Conservation (phyloP, 2,113 vertebrate genomes). For the Euleptes europaea region DNA sequence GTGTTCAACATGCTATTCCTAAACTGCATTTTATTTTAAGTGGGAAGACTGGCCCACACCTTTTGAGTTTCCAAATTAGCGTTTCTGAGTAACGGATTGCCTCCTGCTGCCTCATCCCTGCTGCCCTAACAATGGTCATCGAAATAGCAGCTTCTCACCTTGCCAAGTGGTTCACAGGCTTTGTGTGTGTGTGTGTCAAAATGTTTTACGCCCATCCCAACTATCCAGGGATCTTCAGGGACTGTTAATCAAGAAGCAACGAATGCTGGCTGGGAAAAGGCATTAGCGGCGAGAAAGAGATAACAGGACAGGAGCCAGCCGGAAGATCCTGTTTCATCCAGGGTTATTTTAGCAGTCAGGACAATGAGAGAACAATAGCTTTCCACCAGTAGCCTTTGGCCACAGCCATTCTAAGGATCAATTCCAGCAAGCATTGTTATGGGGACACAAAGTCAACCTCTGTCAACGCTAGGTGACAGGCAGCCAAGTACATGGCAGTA, state of each 20-base stretch:
- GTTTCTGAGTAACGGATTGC: neutral
- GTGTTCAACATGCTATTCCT: neutral
- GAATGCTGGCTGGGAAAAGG: constrained; percentile 38
- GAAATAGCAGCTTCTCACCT: constrained; percentile 19
- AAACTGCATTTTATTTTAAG: neutral
- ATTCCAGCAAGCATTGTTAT: neutral
- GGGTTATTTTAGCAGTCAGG: constrained; percentile 49
- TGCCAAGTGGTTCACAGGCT: constrained; percentile 11
- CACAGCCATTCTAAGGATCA: neutral
- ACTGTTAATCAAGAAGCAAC: constrained; percentile 49
- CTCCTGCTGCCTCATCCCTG: neutral
- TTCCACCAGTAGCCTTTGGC: constrained; percentile 11
- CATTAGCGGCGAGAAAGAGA: constrained; percentile 18
- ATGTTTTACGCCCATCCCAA: constrained; percentile 27
- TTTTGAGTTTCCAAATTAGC: constrained; percentile 10
- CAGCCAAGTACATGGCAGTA: too few relatives aligned
- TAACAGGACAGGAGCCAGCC: constrained; percentile 31
- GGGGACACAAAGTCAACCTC: neutral
- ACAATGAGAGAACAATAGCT: constrained; percentile 47
- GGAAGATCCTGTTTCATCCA: constrained; percentile 53
- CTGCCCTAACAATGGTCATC: neutral
- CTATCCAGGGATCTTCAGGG: constrained; percentile 7
- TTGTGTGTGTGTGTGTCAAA: constrained; percentile 31
- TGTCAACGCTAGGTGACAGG: too few relatives aligned
- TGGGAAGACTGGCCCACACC: neutral